Evolutionary conservation across 1,140 invertebrate species (phyloP).

Genomic region (Hypothenemus hampei): DNA sequence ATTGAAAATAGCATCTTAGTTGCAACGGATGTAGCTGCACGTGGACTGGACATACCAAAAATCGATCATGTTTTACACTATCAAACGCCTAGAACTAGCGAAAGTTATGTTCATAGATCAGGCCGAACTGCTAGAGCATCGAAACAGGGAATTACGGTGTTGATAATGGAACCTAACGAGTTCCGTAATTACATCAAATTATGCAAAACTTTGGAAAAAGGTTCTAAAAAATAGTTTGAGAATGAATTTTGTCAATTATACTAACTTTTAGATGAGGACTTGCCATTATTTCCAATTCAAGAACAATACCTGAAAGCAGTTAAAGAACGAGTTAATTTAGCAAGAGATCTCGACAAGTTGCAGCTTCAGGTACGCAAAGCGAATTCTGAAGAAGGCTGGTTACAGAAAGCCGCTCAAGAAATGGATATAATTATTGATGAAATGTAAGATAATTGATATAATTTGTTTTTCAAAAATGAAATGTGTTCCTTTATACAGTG

Average conservation of each 20-base stretch:
- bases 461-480: background rate
- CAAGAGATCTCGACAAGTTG: constrained; percentile 71
- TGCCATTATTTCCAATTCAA: constrained; percentile 78
- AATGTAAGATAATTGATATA: constrained; percentile 52
- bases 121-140: constrained; percentile 90
- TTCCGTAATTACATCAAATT: constrained; percentile 74
- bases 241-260: background rate
- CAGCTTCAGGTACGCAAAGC: constrained; percentile 63
- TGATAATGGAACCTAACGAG: constrained; percentile 88
- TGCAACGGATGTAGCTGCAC: constrained; percentile 95
- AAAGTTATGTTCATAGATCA: constrained; percentile 95
- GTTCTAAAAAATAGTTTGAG: constrained; percentile 50
- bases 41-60: constrained; percentile 92
- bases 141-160: constrained; percentile 83
- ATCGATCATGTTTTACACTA: constrained; percentile 97
- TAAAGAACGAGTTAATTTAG: constrained; percentile 69
- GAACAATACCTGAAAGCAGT: constrained; percentile 60
- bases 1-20: constrained; percentile 74
- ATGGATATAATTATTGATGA: constrained; percentile 85
- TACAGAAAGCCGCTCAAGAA: constrained; percentile 74
- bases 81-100: constrained; percentile 91
- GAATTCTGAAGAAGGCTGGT: constrained; percentile 72
- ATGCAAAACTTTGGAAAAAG: constrained; percentile 74
- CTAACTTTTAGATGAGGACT: constrained; percentile 62
- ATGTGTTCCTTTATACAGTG: no score